phyloP scores from a whole-genome alignment of 2,797 vertebrate genomes.

The Sebastes iracundus region DNA sequence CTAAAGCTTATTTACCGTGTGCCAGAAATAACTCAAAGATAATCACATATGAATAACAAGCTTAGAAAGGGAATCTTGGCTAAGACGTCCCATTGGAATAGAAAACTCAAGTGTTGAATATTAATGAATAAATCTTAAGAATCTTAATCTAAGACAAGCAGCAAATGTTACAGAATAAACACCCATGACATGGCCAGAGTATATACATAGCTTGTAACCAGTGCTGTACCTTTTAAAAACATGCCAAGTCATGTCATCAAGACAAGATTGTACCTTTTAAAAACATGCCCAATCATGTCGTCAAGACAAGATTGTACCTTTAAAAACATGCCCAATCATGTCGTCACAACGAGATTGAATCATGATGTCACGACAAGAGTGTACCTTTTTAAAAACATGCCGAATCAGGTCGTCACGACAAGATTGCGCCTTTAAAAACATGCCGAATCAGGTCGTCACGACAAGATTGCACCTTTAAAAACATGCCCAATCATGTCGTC shows the following conservation, averaged over 20 bases:
- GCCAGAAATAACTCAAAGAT: slow-evolving; percentile 52
- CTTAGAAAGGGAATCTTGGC: slow-evolving; percentile 16
- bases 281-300: too few relatives aligned
- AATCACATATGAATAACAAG: slow-evolving; percentile 53
- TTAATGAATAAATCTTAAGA: slow-evolving; percentile 10
- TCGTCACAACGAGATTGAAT: too few relatives aligned
- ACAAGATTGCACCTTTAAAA: too few relatives aligned
- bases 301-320: too few relatives aligned
- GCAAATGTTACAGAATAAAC: not conserved
- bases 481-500: too few relatives aligned
- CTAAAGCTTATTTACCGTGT: slow-evolving; percentile 41
- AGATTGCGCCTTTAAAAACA: not conserved
- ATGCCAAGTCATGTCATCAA: too few relatives aligned
- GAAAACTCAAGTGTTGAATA: slow-evolving; percentile 32
- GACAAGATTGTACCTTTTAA: too few relatives aligned
- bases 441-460: too few relatives aligned
- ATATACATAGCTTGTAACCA: not conserved
- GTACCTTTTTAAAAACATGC: too few relatives aligned
- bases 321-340: too few relatives aligned
- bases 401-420: too few relatives aligned
- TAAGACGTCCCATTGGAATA: slow-evolving; percentile 29
- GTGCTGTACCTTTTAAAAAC: not conserved
- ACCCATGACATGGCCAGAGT: not conserved
- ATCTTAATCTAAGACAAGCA: not conserved
- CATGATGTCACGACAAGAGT: too few relatives aligned